Evolutionary conservation across 1,140 invertebrate species (phyloP).

Genomic region (Lepeophtheirus salmonis): DNA sequence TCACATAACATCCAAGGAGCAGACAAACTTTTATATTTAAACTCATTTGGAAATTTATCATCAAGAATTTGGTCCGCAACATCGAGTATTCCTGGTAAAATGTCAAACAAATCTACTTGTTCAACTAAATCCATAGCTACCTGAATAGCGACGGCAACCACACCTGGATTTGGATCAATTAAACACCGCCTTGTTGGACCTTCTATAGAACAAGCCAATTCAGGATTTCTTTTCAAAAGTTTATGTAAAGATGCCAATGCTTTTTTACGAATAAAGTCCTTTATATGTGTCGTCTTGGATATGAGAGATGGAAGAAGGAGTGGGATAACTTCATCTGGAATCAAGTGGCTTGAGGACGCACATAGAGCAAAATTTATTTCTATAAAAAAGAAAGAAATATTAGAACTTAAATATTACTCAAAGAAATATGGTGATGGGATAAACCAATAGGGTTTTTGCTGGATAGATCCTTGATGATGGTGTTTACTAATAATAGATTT

Average conservation of each 20-base stretch:
- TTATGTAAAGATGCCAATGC: background rate
- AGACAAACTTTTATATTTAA: background rate
- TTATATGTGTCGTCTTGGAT: conserved; percentile 11
- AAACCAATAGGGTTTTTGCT: background rate
- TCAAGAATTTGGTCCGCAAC: conserved; percentile 5
- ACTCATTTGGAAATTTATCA: conserved; percentile 3
- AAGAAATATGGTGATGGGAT: too few relatives aligned
- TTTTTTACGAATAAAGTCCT: conserved; percentile 14
- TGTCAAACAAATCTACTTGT: background rate
- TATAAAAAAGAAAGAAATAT: background rate
- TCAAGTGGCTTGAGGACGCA: background rate
- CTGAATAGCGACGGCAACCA: background rate
- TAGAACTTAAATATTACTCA: too few relatives aligned
- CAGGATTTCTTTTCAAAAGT: background rate
- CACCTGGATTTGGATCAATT: background rate
- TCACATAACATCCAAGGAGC: conserved; percentile 8
- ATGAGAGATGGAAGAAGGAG: conserved; percentile 4
- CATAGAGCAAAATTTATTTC: conserved; percentile 8
- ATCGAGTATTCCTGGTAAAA: background rate
- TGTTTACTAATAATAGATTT: conserved; percentile 9
- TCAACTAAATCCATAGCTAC: background rate
- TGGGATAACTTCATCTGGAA: conserved; percentile 4
- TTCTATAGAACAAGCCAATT: background rate
- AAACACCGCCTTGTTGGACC: background rate
- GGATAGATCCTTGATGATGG: conserved; percentile 8